Base-by-base conservation (phyloP, 1,140 invertebrate genomes). In the Lepidotrigona ventralis region DNA sequence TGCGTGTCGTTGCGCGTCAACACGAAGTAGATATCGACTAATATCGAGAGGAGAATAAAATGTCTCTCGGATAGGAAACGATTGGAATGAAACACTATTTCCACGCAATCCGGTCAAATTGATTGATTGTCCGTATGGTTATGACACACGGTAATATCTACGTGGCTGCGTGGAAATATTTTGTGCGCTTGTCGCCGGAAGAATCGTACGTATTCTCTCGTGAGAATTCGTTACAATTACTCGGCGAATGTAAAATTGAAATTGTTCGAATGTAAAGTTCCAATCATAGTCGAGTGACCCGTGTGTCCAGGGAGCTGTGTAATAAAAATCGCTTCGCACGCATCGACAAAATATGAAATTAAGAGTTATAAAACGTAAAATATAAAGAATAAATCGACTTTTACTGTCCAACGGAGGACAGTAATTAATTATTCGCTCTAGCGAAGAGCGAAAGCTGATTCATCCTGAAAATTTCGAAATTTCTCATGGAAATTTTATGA, bases 11-110 rank as follows among this genome's bases (percentile, higher is more conserved):
- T 12, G n/a, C 15, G 46, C 21, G n/a, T 26, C 54, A 15, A 72
- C 69, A 26, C 60, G n/a, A 26, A 68, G 72, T 51, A 8, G 39
- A 60, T 81, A 81, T 81, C 72, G 29, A 58, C 53, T 51, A 39
- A 75, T 68, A 46, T 46, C n/a, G 51, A 81, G n/a, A 23, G 54
- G 54, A 56, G 71, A 81, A 21, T 66, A 46, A 66, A 75, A 75
- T 51, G 71, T 81, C 58, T 76, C 72, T 63, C 33, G 29, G 14
- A n/a, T 58, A 51, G 53, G 17, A 29, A 83, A 71, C 66, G 66
- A 83, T 71, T 68, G 19, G 33, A 46, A 21, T 23, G 46, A 33
- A 81, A 81, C 56, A 81, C 63, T 81, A 76, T 81, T 76, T 76
- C 80, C 80, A 76, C 63, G 72, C 63, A 76, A 81, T 81, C 63